Base-by-base conservation (phyloP, 2,113 vertebrate species). In the Xyrauchen texanus region DNA sequence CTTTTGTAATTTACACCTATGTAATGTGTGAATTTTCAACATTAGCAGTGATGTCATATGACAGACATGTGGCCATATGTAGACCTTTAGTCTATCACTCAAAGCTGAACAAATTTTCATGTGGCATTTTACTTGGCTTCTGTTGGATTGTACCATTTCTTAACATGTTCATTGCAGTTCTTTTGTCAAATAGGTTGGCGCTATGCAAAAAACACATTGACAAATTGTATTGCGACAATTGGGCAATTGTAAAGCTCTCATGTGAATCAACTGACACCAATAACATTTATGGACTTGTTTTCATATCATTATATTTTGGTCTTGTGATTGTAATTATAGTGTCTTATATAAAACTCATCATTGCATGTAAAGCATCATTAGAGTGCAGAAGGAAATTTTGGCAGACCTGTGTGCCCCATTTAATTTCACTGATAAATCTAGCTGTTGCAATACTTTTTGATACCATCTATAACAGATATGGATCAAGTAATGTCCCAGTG, bases 341-440 rank as follows among this genome's bases (percentile, higher is more conserved):
- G 8, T 79, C 81, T 4, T 83, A 83, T 65, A 67, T 79, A 8
- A 76, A 46, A 45, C 46, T 83, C 4, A 51, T 80, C 8, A 46
- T 57, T 9, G 65, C 73, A 60, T 77, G 82, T 45, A 76, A 51
- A 44, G 69, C 53, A 52, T 80, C 78, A 7, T 46, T 51, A 9
- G 82, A 83, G 3, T 60, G 63, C 68, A 80, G 73, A 77, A 83
- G 10, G 10, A 83, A 53, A 47, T 84, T 84, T 34, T 81, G 80
- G 82, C 79, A 75, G 46, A 84, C 79, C 4, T 84, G 78, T 76
- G 68, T 76, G 34, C 82, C 82, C 44, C 79, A 84, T 58, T 13
- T 84, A 5, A n/a, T 78, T 4, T 68, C 68, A 7, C 9, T 84
- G 53, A 6, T 81, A 4, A 84, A 84, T 69, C 68, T 70, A 8